phyloP scores from a whole-genome alignment of 2,113 vertebrate species.

The Syrmaticus mikado region DNA sequence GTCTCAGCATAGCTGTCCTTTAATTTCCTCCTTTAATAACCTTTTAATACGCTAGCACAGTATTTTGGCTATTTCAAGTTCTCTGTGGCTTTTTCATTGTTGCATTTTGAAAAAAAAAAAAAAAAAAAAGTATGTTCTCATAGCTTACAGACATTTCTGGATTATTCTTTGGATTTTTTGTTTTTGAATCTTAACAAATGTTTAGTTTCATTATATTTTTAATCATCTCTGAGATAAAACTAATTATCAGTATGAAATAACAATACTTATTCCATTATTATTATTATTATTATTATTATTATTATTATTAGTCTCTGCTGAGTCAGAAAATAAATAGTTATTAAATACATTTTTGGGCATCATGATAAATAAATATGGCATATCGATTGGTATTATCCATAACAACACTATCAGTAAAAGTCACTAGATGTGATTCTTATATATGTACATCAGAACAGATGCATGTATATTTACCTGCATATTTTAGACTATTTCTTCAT shows the following conservation, averaged over 20 bases:
- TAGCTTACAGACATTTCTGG: background rate
- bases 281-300: background rate
- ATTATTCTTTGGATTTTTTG: background rate
- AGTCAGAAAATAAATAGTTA: background rate
- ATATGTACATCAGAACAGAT: background rate
- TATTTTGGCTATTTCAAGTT: background rate
- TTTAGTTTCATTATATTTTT: background rate
- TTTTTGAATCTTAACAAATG: background rate
- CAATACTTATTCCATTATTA: background rate
- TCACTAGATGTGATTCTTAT: background rate
- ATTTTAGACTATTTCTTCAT: background rate
- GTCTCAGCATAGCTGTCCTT: background rate
- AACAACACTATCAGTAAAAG: background rate
- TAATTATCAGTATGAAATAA: background rate
- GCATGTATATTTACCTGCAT: background rate
- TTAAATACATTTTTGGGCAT: background rate
- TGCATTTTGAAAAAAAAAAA: background rate
- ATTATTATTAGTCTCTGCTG: background rate
- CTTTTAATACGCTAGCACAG: background rate
- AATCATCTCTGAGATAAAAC: background rate
- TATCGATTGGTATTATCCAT: background rate
- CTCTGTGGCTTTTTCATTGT: background rate
- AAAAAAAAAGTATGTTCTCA: background rate
- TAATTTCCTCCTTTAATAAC: background rate
- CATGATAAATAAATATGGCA: background rate